Base-by-base conservation (phyloP, 1,140 invertebrate genomes). In the Drosophila murphyi region DNA sequence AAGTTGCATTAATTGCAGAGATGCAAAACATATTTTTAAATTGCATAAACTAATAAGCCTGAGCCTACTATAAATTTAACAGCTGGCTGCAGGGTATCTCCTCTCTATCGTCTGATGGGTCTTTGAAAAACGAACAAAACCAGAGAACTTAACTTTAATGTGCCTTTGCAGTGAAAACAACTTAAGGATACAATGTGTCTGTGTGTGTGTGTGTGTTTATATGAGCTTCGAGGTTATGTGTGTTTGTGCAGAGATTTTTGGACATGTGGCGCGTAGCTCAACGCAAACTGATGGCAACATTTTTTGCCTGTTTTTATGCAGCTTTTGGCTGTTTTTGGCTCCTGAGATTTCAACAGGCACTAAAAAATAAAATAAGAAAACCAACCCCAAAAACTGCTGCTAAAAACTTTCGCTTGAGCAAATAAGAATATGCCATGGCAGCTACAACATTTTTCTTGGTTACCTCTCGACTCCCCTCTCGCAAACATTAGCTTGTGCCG, bases 211-310 rank as follows among this genome's bases (percentile, higher is more conserved):
- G 76, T 39, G 37, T 54, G 56, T 74, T 32, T 48, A 12, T 45
- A 28, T 51, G 12, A 29, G 35, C n/a, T 5, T 12, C 20, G 41
- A 39, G 51, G 35, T n/a, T 48, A 28, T 79, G 70, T 61, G 59
- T 51, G 72, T 54, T 69, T 63, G 71, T 77, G 81, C 81, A 59
- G 63, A 71, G 82, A 82, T 87, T 88, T 88, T 82, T 85, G 79
- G 79, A 82, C 82, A 72, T 64, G 80, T 55, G 64, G 39, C 59
- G 54, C 75, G 74, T 72, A 64, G 32, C 74, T 78, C 67, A 59
- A 62, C 68, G 54, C 56, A 62, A 76, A 77, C 48, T 80, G 80
- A 74, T 63, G 57, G 68, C 61, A 39, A 68, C 72, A 70, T 64
- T 64, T 73, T 37, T 67, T 69, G 60, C 32, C 43, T 34, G 5